Base-by-base conservation (phyloP, 1,140 invertebrate species). In the Penaeus japonicus region DNA sequence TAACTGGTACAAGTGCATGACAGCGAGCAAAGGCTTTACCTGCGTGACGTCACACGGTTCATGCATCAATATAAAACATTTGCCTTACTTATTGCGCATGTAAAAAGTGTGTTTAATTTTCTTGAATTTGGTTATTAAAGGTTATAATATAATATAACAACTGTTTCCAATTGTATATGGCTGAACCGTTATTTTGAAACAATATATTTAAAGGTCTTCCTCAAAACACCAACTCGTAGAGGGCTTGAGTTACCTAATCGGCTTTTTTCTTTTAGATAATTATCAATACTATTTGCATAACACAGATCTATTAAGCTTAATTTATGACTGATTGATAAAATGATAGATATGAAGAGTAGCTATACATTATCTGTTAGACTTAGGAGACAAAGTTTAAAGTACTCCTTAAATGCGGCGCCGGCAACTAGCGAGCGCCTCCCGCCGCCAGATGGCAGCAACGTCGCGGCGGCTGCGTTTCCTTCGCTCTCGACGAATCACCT, bases 21-120 rank as follows among this genome's bases (percentile, higher is more conserved):
- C 47, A 54, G 83, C 75, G 55, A 84, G 62, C 47, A 32, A 30
- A 47, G 57, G 82, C 18, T 47, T 47, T 53, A 53, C 35, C 39
- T 79, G 39, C 15, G 47, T 84, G 83, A 84, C 83, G 83, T 84
- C 65, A 84, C 47, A 84, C 32, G 20, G n/a, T 7, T 75, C 65
- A 62, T 27, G 82, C 62, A 84, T 84, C 83, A 32, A 84, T 84
- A 84, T 30, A 20, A 84, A 53, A 75, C 30, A 75, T 27, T 53
- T 75, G 65, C 65, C 83, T n/a, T 24, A 32, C 59, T 7, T 54
- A 35, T 30, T 84, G 83, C 83, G 83, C 32, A 30, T 27, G 32
- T 27, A 24, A 0, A 15, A 24, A 0, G 75, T 20, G 10, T 47
- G 4, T 47, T 47, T 12, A 12, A 12, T 47, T 15, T 47, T 7